Conservation (phyloP, 2,113 vertebrate genomes). For the Trichechus manatus region DNA sequence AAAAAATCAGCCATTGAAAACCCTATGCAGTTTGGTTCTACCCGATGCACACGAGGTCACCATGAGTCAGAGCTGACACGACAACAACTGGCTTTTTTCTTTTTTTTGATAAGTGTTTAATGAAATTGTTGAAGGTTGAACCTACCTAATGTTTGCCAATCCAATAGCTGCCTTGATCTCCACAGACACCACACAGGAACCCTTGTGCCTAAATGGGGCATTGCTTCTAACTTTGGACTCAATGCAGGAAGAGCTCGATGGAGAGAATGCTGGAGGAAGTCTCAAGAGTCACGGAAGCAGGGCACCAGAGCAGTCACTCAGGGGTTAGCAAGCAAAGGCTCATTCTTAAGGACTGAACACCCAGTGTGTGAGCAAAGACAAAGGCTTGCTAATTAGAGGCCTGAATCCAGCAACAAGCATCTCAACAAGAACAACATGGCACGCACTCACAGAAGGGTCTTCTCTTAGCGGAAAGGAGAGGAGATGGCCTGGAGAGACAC, state of each 20-base stretch:
- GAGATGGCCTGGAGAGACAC: too few species aligned
- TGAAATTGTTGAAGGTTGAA: neutral
- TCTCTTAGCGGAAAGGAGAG: fast-evolving
- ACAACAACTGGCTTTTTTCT: too few species aligned
- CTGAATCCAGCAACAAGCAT: neutral
- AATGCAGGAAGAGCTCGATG: fast-evolving
- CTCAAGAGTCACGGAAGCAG: fast-evolving
- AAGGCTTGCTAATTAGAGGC: too few species aligned
- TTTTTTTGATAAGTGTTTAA: too few species aligned
- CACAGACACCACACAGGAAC: fast-evolving
- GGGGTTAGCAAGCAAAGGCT: neutral
- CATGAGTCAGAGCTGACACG: too few species aligned
- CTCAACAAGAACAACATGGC: fast-evolving
- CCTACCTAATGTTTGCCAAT: fast-evolving
- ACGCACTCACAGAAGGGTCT: fast-evolving
- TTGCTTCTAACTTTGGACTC: fast-evolving
- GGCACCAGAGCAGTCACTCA: fast-evolving
- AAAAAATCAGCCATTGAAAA: too few species aligned
- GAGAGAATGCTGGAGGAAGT: neutral
- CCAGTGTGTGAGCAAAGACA: neutral
- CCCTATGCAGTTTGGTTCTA: too few species aligned
- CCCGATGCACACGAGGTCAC: too few species aligned
- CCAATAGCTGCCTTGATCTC: fast-evolving
- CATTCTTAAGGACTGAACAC: fast-evolving
- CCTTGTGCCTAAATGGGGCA: fast-evolving